phyloP scores from a whole-genome alignment of 2,113 vertebrate genomes.

The Coptodon rendalli region DNA sequence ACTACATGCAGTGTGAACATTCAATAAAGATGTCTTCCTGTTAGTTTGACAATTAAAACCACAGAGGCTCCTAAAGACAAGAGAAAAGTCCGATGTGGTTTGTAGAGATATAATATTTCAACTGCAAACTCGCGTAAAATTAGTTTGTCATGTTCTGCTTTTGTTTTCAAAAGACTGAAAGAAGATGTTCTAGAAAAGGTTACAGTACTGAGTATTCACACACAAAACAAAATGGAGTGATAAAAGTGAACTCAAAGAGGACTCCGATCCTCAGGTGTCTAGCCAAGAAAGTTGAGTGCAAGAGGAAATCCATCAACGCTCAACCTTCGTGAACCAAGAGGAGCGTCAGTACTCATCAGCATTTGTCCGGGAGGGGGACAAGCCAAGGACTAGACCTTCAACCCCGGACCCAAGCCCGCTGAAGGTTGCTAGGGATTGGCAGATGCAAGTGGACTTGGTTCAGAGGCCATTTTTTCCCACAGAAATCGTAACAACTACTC shows the following conservation, averaged over 20 bases:
- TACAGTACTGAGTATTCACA: neutral
- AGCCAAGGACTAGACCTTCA: neutral
- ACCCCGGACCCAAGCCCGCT: accelerated
- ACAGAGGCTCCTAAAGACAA: neutral
- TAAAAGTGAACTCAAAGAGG: neutral
- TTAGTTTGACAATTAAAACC: neutral
- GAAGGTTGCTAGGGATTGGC: neutral
- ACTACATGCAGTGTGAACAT: neutral
- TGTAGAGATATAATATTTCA: neutral
- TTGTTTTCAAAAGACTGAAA: neutral
- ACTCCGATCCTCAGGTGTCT: neutral
- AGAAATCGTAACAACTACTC: neutral
- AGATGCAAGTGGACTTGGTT: neutral
- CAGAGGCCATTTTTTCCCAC: neutral
- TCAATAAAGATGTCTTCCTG: neutral
- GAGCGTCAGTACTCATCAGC: neutral
- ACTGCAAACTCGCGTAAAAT: neutral
- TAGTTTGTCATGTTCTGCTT: neutral
- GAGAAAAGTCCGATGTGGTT: neutral
- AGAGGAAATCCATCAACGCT: neutral
- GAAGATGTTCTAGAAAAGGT: neutral
- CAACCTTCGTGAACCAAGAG: neutral
- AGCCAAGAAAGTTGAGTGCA: neutral
- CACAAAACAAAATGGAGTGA: neutral
- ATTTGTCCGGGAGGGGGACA: neutral